phyloP scores from a whole-genome alignment of 2,113 vertebrate genomes.

The Phaetusa simplex region DNA sequence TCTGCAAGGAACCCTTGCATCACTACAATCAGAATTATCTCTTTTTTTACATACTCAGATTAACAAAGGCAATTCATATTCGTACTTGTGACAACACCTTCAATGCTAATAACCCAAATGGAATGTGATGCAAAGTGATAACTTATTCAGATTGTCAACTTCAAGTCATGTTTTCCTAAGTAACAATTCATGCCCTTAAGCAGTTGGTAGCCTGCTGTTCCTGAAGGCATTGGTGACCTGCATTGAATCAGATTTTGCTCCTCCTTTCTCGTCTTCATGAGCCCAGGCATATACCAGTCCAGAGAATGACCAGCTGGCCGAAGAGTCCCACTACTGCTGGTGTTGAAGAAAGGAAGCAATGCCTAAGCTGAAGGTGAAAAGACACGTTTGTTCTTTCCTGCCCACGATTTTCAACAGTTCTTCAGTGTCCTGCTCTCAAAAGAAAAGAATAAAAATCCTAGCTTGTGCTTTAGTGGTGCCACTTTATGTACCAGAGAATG shows the following conservation, averaged over 20 bases:
- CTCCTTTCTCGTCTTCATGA: background rate
- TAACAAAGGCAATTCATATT: background rate
- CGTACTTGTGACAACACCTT: background rate
- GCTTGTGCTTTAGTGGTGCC: background rate
- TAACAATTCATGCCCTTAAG: background rate
- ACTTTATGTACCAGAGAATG: background rate
- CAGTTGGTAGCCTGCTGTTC: background rate
- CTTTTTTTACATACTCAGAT: background rate
- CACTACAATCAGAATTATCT: background rate
- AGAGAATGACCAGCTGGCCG: background rate
- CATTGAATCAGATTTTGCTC: background rate
- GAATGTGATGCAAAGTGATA: background rate
- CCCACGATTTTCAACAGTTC: background rate
- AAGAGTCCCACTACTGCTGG: background rate
- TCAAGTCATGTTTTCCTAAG: background rate
- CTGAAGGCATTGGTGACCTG: background rate
- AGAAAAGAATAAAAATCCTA: background rate
- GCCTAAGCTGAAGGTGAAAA: background rate
- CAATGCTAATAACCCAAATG: background rate
- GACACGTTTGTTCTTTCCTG: background rate
- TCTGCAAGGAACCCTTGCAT: background rate
- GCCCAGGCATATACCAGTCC: background rate
- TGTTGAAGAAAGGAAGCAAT: background rate
- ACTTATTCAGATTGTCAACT: background rate
- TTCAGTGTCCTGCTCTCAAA: background rate